These are phyloP conservation scores for Ceratitis capitata DNA, from an alignment of 1,140 invertebrate species.

Conservation along the genomic window DNA sequence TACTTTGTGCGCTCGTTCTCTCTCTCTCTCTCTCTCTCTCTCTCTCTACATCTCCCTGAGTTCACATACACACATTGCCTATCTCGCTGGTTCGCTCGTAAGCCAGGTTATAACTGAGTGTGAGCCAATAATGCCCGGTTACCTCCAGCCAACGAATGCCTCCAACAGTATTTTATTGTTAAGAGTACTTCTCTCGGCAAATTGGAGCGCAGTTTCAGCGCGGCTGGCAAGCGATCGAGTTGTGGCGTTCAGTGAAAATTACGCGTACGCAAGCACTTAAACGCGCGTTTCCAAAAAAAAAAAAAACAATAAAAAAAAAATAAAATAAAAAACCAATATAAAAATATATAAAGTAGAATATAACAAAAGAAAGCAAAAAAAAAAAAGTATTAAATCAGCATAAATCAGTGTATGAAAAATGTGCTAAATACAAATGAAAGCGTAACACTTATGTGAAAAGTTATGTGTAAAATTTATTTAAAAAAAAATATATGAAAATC, in stretches of 20 bases:
- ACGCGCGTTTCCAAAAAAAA: neutral
- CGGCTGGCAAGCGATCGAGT: conserved; percentile 37
- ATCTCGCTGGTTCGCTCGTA: too few species aligned
- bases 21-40: neutral
- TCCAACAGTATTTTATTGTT: neutral
- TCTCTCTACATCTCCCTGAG: neutral
- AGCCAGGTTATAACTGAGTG: neutral
- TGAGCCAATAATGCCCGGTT: too few species aligned
- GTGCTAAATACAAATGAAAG: neutral
- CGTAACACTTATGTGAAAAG: neutral
- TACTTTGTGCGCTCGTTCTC: too few species aligned
- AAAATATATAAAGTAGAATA: neutral
- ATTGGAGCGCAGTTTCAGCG: conserved; percentile 38
- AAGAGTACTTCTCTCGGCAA: neutral
- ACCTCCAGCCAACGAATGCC: too few species aligned
- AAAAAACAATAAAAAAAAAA: neutral
- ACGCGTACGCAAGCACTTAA: neutral
- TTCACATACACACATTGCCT: neutral
- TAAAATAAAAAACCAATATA: neutral
- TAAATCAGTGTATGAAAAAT: neutral
- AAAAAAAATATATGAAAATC: too few species aligned
- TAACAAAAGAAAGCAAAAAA: neutral
- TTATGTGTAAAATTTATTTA: neutral
- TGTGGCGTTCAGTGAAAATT: neutral
- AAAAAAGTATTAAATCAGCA: neutral